Base-by-base conservation (phyloP, 2,888 invertebrate species). In the Limnephilus auricula region DNA sequence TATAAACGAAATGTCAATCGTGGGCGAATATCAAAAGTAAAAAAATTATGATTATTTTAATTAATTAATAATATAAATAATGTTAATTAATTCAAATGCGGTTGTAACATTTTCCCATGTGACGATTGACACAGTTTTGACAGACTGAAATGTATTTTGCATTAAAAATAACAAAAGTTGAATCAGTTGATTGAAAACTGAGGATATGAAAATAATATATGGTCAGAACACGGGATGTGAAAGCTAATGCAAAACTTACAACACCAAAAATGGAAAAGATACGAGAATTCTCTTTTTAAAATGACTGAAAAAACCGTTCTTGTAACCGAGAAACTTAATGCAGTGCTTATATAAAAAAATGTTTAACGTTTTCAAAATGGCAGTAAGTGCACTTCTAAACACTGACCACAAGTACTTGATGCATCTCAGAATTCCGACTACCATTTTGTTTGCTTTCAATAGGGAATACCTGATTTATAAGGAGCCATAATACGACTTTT, bases 401-500 rank as follows among this genome's bases (percentile, higher is more conserved):
- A 15, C 50, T 65, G 13, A 65, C 50, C 50, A 65, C 50, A 25
- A 65, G 32, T 82, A 30, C 31, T 82, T 34, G 34, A 82, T 32
- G 32, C 82, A 15, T 30, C 82, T 31, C 30, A 80, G 79, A 30
- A 32, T 31, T 32, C 18, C 18, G 34, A 82, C 15, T 18, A 12
- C 32, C 32, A 82, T 82, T 82, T 82, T 80, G 80, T 31, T 79
- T 80, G 30, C 31, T 83, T 37, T 37, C 84, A 84, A 37, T n/a
- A n/a, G 37, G 37, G 37, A 82, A 82, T 84, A 37, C 10, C 37
- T 37, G 84, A 37, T n/a, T 84, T 37, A 84, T 37, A 40, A 40
- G n/a, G 84, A 18, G 18, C 15, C 40, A 84, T 84, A 84, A 84
- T 82, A 82, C 82, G 40, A 84, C 87, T n/a, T 87, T 78, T 50